Conservation (phyloP, 2,797 vertebrate genomes). For the Pygocentrus nattereri region DNA sequence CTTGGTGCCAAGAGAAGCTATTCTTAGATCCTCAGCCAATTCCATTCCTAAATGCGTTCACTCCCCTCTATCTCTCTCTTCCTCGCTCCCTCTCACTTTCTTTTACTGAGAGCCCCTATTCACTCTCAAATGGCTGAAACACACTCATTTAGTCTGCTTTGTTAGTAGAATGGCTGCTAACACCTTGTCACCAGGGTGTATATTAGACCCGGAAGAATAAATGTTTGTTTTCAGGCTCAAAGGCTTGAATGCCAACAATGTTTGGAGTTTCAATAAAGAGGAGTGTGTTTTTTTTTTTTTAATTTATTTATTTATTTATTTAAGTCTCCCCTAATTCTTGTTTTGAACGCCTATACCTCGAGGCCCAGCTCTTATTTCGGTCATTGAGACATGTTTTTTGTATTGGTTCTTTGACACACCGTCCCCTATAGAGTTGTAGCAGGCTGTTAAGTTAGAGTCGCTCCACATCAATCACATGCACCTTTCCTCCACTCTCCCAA, state of each 20-base stretch:
- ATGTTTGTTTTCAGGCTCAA: constrained; percentile 10
- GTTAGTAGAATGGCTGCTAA: constrained; percentile 24
- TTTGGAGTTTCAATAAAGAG: neutral
- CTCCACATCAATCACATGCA: constrained; percentile 54
- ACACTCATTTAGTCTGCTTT: constrained; percentile 28
- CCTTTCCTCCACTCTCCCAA: constrained; percentile 34
- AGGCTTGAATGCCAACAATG: neutral
- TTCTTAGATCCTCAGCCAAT: constrained; percentile 71
- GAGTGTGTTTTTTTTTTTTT: neutral
- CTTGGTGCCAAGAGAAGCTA: constrained; percentile 59
- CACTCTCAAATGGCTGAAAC: constrained; percentile 20
- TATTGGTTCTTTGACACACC: constrained; percentile 47
- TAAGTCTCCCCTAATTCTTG: neutral
- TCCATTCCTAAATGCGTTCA: constrained; percentile 68
- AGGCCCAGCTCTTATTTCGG: constrained; percentile 31
- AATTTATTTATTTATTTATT: neutral
- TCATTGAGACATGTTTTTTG: constrained; percentile 40
- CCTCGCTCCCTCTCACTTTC: constrained; percentile 16
- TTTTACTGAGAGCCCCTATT: neutral
- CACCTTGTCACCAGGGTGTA: constrained; percentile 2
- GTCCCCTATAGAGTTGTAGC: constrained; percentile 54
- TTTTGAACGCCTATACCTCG: constrained; percentile 13
- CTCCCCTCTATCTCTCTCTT: constrained; percentile 55
- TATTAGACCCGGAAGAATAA: constrained; percentile 3
- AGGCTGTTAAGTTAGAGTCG: constrained; percentile 50